phyloP scores from a whole-genome alignment of 2,888 invertebrate genomes.

The Latheticus oryzae region DNA sequence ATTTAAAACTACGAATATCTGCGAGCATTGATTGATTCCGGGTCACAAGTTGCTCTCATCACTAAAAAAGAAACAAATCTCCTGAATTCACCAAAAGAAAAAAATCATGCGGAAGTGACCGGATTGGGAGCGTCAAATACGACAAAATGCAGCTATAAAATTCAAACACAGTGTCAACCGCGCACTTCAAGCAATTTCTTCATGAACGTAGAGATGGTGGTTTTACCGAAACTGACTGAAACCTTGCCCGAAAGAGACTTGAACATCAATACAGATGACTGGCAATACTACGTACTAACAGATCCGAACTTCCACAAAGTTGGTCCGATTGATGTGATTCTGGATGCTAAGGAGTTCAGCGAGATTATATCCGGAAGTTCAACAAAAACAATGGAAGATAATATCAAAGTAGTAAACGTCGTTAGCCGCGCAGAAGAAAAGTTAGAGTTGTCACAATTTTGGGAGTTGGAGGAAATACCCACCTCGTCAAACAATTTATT shows the following conservation, averaged over 20 bases:
- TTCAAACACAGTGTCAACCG: background rate
- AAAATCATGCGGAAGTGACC: slow-evolving; percentile 4
- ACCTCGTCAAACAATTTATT: too few relatives aligned
- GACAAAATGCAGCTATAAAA: background rate
- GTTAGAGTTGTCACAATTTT: too few relatives aligned
- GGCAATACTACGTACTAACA: slow-evolving; percentile 24
- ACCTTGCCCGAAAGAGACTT: background rate
- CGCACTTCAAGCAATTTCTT: background rate
- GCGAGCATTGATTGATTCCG: background rate
- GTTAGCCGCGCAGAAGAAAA: too few relatives aligned
- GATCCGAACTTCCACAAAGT: slow-evolving; percentile 31
- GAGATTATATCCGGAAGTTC: too few relatives aligned
- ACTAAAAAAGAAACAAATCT: background rate
- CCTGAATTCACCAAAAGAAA: background rate
- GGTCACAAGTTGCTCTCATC: background rate
- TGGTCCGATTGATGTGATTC: slow-evolving; percentile 31
- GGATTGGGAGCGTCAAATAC: background rate
- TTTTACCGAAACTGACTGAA: background rate
- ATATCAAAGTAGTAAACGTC: too few relatives aligned
- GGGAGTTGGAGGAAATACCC: too few relatives aligned
- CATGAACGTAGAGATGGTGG: background rate
- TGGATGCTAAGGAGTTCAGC: slow-evolving; percentile 26
- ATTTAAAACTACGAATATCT: background rate
- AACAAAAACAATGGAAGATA: too few relatives aligned
- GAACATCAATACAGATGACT: background rate